Percentiles rank a stretch among this genome's conserved stretches.
These are phyloP conservation scores for Lasioglossum malachurum DNA, from an alignment of 2,888 invertebrate species.

Conservation along the genomic window DNA sequence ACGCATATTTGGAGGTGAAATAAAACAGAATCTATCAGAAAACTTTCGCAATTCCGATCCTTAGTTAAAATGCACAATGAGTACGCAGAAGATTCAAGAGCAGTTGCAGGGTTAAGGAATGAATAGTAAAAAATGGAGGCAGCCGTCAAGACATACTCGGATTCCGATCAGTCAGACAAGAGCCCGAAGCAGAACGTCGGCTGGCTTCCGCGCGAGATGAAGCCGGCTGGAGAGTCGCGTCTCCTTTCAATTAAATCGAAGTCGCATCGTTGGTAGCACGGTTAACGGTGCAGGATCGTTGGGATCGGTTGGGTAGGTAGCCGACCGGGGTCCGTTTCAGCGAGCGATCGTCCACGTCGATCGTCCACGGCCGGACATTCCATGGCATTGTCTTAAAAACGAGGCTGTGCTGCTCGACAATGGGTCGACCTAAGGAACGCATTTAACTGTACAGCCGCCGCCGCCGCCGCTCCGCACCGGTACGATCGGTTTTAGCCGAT, in stretches of 20 bases:
- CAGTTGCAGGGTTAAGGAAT: neutral
- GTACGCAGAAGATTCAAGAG: neutral
- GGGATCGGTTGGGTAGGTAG: neutral
- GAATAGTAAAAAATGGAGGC: neutral
- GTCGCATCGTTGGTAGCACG: neutral
- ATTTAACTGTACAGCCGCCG: slow-evolving; percentile 57
- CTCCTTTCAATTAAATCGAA: slow-evolving; percentile 43
- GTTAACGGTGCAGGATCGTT: slow-evolving; percentile 42
- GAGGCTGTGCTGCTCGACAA: slow-evolving; percentile 39
- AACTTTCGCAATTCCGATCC: neutral
- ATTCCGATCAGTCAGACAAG: neutral
- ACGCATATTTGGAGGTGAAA: neutral
- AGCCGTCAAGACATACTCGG: neutral
- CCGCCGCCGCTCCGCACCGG: neutral
- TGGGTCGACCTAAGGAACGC: slow-evolving; percentile 46
- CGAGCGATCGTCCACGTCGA: slow-evolving; percentile 42
- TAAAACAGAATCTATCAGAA: neutral
- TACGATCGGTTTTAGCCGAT: slow-evolving; percentile 73
- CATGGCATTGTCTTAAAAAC: slow-evolving; percentile 49
- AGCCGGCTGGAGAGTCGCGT: neutral
- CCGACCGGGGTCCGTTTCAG: neutral
- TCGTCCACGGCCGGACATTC: slow-evolving; percentile 29
- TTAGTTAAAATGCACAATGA: neutral
- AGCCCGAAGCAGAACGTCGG: neutral
- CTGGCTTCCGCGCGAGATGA: neutral